Evolutionary conservation across 2,888 invertebrate species (phyloP), one percentile per base, ranked within the genome.

Genomic region (Napeogenes sylphis): DNA sequence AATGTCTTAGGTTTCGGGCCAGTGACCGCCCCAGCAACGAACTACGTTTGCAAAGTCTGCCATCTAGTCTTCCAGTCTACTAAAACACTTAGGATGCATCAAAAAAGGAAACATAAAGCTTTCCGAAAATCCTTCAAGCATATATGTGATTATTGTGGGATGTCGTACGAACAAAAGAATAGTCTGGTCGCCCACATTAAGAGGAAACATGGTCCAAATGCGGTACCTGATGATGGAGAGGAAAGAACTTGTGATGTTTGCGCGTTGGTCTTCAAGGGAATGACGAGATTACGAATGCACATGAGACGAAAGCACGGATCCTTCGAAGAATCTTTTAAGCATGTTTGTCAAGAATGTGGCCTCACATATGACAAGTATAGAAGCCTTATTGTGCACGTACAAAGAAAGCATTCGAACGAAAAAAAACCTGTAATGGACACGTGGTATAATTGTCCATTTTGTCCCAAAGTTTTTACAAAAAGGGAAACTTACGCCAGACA

Each of bases 401-500:
- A 84, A 66, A 77, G 90, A 2, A 89, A 90, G 65, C 90, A 90
- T 70, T 75, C 79, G 0, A 72, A 69, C 4, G 65, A 68, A 4
- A 69, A 72, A 4, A 83, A 83, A 58, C 79, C 81, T 0, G 79
- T 74, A 14, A 42, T 76, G 0, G 77, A 76, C 30, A 80, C 84
- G 47, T 87, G 84, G 84, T 84, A 73, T 55, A 84, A 79, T 14
- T 90, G 90, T 55, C 85, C 87, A 0, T 87, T 87, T 65, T 90
- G 90, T 64, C 80, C 83, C 0, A 87, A 85, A 72, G 77, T 83
- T 0, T 90, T 87, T 58, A 78, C 78, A 0, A 84, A 81, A 71
- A 71, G 88, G n/a, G 87, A 89, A 65, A 87, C 90, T 0, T 90
- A 90, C 33, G 77, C 83, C 0, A 74, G 88, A 45, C 90, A 90